Conservation (phyloP, 2,888 invertebrate genomes). For the Glyphotaelius pellucidus region DNA sequence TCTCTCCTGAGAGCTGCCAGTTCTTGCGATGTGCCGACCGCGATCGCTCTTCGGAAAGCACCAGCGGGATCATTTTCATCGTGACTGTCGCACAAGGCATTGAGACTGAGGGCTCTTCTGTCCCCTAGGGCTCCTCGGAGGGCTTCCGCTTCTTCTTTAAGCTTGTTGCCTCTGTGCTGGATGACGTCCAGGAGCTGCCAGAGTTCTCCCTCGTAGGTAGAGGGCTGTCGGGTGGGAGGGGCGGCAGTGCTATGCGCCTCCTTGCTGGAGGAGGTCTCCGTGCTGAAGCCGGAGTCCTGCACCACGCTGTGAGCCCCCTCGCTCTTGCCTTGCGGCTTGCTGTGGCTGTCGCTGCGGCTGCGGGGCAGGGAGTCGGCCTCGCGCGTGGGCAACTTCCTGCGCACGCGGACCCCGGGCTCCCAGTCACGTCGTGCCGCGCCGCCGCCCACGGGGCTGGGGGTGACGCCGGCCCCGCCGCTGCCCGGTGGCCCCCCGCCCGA, state of each 20-base stretch:
- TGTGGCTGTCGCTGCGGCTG: conserved; percentile 82
- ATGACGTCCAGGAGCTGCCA: conserved; percentile 92
- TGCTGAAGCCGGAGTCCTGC: conserved; percentile 93
- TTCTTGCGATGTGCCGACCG: conserved; percentile 79
- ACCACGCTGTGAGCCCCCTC: conserved; percentile 80
- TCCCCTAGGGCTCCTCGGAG: conserved; percentile 77
- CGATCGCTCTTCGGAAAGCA: conserved; percentile 77
- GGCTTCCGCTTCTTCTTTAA: conserved; percentile 84
- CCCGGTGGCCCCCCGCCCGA: conserved; percentile 76
- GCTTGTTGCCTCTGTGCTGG: conserved; percentile 85
- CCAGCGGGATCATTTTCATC: conserved; percentile 70
- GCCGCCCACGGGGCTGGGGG: conserved; percentile 70
- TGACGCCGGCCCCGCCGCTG: conserved; percentile 73
- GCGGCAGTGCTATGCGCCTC: conserved; percentile 83
- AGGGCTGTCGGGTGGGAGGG: conserved; percentile 71
- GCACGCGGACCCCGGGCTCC: conserved; percentile 89
- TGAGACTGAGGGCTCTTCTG: conserved; percentile 70
- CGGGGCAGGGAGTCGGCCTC: conserved; percentile 73
- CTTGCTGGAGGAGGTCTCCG: conserved; percentile 90
- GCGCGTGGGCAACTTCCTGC: conserved; percentile 77
- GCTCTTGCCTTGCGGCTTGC: conserved; percentile 81
- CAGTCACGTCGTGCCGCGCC: conserved; percentile 81
- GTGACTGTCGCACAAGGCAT: conserved; percentile 70
- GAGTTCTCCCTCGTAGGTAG: conserved; percentile 83
- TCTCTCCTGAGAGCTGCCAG: conserved; percentile 82